phyloP scores from a whole-genome alignment of 2,113 vertebrate species.

The Ophiodon elongatus region DNA sequence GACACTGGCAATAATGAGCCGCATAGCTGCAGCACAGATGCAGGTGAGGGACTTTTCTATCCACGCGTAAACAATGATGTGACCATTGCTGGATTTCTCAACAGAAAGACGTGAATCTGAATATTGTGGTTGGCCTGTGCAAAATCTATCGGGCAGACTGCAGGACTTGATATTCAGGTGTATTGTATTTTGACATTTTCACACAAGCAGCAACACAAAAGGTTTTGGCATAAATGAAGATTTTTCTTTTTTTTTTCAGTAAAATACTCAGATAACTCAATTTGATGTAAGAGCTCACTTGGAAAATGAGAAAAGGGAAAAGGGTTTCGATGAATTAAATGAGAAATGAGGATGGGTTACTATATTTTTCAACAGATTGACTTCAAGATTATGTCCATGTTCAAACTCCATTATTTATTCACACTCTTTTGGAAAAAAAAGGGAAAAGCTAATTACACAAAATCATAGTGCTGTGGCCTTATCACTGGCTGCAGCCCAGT shows the following conservation, averaged over 20 bases:
- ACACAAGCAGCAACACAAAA: neutral
- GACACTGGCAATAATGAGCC: neutral
- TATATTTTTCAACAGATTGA: neutral
- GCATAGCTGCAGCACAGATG: neutral
- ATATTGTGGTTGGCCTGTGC: neutral
- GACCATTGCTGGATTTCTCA: neutral
- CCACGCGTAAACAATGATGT: neutral
- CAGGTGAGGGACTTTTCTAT: neutral
- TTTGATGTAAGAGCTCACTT: neutral
- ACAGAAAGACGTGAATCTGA: neutral
- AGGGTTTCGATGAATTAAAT: neutral
- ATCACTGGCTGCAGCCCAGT: neutral
- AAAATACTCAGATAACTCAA: neutral
- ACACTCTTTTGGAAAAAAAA: neutral
- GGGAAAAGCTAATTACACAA: neutral
- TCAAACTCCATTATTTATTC: conserved; percentile 19
- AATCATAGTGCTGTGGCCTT: conserved; percentile 4
- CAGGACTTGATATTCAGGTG: neutral
- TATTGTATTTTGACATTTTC: neutral
- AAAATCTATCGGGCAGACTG: neutral
- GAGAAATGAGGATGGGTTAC: neutral
- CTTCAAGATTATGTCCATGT: conserved; percentile 5
- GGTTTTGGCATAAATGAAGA: neutral
- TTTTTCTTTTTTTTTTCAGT: neutral
- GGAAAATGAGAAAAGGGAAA: neutral